Conservation (phyloP, 2,797 vertebrate genomes). For the Atherinosoma microstoma region DNA sequence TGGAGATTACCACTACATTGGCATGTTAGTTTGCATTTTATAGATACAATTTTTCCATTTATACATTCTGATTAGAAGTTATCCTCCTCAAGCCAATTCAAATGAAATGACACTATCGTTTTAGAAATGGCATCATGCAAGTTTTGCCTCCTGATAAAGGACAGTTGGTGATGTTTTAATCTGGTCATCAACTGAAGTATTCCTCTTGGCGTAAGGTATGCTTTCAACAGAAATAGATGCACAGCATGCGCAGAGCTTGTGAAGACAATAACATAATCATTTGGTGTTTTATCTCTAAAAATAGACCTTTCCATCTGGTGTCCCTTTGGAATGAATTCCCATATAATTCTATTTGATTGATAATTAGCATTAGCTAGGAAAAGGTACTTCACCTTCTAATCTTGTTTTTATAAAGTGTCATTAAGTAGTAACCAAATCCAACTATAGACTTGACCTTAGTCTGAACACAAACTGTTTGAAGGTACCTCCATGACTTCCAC, state of each 20-base stretch:
- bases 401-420: slow-evolving; percentile 27
- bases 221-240: slow-evolving; percentile 8
- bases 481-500: slow-evolving; percentile 19
- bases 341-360: slow-evolving; percentile 45
- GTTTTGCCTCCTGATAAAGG: not conserved
- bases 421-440: slow-evolving; percentile 51
- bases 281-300: slow-evolving; percentile 68
- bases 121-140: slow-evolving; percentile 11
- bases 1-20: slow-evolving; percentile 1
- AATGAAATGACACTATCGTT: slow-evolving; percentile 1
- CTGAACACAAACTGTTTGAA: slow-evolving; percentile 32
- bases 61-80: slow-evolving; percentile 22
- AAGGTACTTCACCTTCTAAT: slow-evolving; percentile 54
- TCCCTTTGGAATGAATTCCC: slow-evolving; percentile 41
- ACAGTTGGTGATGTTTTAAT: slow-evolving; percentile 18
- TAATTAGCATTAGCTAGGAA: slow-evolving; percentile 49
- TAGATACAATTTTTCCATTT: slow-evolving; percentile 32
- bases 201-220: slow-evolving; percentile 21
- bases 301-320: slow-evolving; percentile 73
- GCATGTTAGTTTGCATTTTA: slow-evolving; percentile 28
- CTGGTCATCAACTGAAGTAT: slow-evolving; percentile 12
- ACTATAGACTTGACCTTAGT: slow-evolving; percentile 52
- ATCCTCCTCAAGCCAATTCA: slow-evolving; percentile 16
- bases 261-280: slow-evolving; percentile 64
- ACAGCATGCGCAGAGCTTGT: slow-evolving; percentile 46